phyloP scores from a whole-genome alignment of 2,888 invertebrate genomes.

The Andrena trimmerana region DNA sequence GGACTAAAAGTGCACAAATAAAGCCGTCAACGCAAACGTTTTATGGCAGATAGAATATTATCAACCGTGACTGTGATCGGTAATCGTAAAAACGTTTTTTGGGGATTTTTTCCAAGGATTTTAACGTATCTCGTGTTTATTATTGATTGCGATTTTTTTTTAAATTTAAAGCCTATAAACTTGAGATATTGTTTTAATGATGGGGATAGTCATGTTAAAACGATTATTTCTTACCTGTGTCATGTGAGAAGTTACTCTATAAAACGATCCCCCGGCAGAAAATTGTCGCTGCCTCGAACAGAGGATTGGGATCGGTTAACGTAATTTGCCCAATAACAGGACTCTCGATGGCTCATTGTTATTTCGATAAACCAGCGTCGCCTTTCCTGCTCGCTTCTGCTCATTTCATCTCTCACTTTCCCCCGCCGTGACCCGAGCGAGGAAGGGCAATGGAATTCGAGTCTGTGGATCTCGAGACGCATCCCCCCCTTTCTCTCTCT shows the following conservation, averaged over 20 bases:
- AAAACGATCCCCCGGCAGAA: not conserved
- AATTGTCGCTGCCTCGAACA: not conserved
- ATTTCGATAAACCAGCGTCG: constrained; percentile 60
- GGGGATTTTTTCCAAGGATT: not conserved
- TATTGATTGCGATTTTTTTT: not conserved
- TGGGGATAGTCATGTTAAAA: not conserved
- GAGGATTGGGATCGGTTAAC: constrained; percentile 40
- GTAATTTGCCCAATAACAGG: constrained; percentile 52
- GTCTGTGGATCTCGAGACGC: constrained; percentile 71
- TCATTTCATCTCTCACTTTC: constrained; percentile 71
- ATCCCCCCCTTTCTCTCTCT: constrained; percentile 30
- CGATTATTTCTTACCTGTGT: not conserved
- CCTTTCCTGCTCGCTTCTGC: constrained; percentile 64
- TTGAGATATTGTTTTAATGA: no score
- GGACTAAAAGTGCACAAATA: constrained; percentile 51
- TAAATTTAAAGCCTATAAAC: no score
- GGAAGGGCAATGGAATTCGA: constrained; percentile 73
- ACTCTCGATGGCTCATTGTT: constrained; percentile 61
- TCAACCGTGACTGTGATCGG: constrained; percentile 10
- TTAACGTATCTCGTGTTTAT: no score
- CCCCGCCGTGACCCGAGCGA: constrained; percentile 55
- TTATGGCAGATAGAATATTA: constrained; percentile 15
- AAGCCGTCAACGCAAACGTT: constrained; percentile 44
- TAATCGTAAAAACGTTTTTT: not conserved
- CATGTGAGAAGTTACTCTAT: not conserved